phyloP scores from a whole-genome alignment of 2,888 invertebrate species.

The Aleiodes alternator region DNA sequence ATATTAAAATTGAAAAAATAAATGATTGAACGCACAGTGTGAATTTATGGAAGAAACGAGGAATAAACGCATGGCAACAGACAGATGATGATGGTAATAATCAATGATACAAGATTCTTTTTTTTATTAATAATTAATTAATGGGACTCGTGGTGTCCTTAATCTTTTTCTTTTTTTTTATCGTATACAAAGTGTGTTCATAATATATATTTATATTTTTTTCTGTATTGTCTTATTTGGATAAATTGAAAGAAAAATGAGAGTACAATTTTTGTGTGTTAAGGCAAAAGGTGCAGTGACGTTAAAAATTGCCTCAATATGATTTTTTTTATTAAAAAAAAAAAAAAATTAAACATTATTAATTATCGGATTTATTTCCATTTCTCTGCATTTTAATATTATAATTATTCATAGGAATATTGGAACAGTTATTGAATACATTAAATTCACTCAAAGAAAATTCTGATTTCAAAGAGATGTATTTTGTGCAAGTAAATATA shows the following conservation, averaged over 20 bases:
- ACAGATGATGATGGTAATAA: slow-evolving; percentile 35
- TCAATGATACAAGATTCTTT: slow-evolving; percentile 20
- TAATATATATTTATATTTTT: slow-evolving; percentile 3
- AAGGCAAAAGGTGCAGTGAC: no score
- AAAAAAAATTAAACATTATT: neutral
- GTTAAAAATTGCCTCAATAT: no score
- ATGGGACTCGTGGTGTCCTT: no score
- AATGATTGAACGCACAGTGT: slow-evolving; percentile 24
- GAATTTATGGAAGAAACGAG: slow-evolving; percentile 37
- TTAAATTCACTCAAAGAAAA: no score
- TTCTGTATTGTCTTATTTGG: slow-evolving; percentile 1
- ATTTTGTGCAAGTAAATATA: no score
- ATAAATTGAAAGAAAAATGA: neutral
- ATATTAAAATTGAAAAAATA: slow-evolving; percentile 2
- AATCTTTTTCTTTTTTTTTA: slow-evolving; percentile 2
- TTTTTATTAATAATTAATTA: neutral
- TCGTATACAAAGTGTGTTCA: slow-evolving; percentile 42
- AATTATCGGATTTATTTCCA: neutral
- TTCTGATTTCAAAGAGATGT: no score
- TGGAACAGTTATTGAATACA: no score
- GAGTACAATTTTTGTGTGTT: neutral
- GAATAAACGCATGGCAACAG: slow-evolving; percentile 42
- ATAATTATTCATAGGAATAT: no score
- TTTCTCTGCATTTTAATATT: no score
- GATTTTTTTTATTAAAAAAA: neutral